Evolutionary conservation across 2,888 invertebrate species (phyloP).

Genomic region (Serripes groenlandicus): DNA sequence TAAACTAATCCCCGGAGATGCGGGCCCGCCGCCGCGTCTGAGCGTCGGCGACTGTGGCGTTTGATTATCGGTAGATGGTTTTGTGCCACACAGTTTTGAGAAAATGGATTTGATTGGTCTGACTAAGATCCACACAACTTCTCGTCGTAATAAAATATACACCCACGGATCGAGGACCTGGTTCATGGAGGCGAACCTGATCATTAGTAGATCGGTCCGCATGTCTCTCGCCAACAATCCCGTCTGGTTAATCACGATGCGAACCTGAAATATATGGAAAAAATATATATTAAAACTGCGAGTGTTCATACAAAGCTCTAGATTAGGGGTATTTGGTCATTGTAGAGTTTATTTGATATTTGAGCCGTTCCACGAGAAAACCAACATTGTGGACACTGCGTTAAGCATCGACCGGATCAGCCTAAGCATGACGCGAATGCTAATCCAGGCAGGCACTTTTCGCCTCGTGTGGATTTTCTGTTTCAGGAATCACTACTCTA

Average conservation of each 20-base stretch:
- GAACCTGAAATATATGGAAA: slow-evolving; percentile 59
- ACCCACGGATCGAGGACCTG: slow-evolving; percentile 86
- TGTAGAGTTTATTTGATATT: no score
- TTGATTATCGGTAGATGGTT: background rate
- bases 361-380: no score
- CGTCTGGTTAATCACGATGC: slow-evolving; percentile 73
- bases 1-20: slow-evolving; percentile 6
- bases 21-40: no score
- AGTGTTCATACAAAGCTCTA: no score
- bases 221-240: slow-evolving; percentile 64
- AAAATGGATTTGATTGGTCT: slow-evolving; percentile 62
- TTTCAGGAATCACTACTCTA: no score
- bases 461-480: no score
- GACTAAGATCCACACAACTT: slow-evolving; percentile 73
- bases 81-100: slow-evolving; percentile 18
- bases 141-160: slow-evolving; percentile 85
- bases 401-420: background rate
- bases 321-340: no score
- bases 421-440: background rate
- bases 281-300: no score
- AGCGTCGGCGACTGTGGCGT: background rate
- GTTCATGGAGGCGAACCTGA: slow-evolving; percentile 84
- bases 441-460: background rate
- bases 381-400: no score
- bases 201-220: slow-evolving; percentile 77